Evolutionary conservation across 2,113 vertebrate genomes (phyloP).

Genomic region (Hippoglossus stenolepis): DNA sequence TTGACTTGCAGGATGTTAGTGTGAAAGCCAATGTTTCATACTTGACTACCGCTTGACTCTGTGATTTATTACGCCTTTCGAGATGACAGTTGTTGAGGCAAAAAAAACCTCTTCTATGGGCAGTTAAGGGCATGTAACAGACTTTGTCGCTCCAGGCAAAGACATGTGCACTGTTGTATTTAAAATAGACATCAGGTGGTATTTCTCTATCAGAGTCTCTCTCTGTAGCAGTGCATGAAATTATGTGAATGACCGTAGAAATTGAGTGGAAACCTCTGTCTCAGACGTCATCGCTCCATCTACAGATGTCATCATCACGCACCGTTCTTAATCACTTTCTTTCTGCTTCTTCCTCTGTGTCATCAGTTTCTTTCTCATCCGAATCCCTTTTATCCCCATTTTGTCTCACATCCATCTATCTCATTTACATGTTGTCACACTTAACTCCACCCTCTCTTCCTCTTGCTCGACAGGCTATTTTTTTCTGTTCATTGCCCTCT

Average conservation of each 20-base stretch:
- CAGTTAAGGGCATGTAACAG: too few species aligned
- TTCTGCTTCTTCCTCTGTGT: slow-evolving; percentile 17
- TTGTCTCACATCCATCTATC: slow-evolving; percentile 23
- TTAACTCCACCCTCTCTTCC: slow-evolving; percentile 16
- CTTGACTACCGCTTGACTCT: too few species aligned
- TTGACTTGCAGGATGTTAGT: too few species aligned
- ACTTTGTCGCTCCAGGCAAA: not conserved
- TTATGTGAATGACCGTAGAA: slow-evolving; percentile 33
- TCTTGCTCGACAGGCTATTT: slow-evolving; percentile 4
- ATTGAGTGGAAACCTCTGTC: slow-evolving; percentile 21
- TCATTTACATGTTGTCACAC: slow-evolving; percentile 1
- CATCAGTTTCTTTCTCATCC: slow-evolving; percentile 39
- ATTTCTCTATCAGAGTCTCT: slow-evolving; percentile 22
- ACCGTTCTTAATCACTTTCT: slow-evolving; percentile 25
- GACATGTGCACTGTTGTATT: not conserved
- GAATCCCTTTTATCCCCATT: slow-evolving; percentile 4
- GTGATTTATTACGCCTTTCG: too few species aligned
- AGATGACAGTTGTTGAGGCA: too few species aligned
- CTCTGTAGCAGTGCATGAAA: slow-evolving; percentile 12
- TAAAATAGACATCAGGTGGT: not conserved
- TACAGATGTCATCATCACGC: slow-evolving; percentile 27
- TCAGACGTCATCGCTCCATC: slow-evolving; percentile 18
- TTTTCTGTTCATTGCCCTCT: not conserved
- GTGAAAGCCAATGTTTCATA: too few species aligned
- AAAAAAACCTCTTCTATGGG: too few species aligned